phyloP scores from a whole-genome alignment of 2,888 invertebrate genomes.

The Dasypogon diadema region DNA sequence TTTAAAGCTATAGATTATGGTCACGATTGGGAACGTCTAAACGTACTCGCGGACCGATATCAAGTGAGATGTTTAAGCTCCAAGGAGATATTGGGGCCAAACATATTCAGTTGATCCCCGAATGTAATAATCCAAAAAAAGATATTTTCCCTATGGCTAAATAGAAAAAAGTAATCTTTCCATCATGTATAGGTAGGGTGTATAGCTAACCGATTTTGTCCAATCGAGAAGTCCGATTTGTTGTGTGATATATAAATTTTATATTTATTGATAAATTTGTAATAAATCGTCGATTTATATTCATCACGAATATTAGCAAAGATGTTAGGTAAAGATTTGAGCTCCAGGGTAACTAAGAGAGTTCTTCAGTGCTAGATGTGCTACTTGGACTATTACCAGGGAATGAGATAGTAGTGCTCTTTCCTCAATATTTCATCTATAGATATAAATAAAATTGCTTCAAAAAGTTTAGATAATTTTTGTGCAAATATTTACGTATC shows the following conservation, averaged over 20 bases:
- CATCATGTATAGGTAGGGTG: constrained; percentile 3
- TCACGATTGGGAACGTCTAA: constrained; percentile 61
- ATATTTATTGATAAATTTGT: constrained; percentile 50
- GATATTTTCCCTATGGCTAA: constrained; percentile 20
- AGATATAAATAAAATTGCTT: constrained; percentile 33
- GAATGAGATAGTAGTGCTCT: constrained; percentile 15
- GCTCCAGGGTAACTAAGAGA: constrained; percentile 16
- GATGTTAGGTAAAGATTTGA: constrained; percentile 35
- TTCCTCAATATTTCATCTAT: constrained; percentile 35
- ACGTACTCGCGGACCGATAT: constrained; percentile 68
- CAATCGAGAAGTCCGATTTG: constrained; percentile 51
- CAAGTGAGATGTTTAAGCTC: constrained; percentile 68
- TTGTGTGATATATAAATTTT: constrained; percentile 51
- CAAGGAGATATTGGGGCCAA: constrained; percentile 62
- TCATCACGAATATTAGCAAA: constrained; percentile 51
- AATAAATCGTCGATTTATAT: constrained; percentile 47
- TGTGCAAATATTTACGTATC: background rate
- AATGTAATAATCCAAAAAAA: constrained; percentile 47
- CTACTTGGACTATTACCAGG: constrained; percentile 15
- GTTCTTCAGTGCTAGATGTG: background rate
- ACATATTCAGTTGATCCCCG: constrained; percentile 51
- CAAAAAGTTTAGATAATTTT: background rate
- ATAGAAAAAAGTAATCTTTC: constrained; percentile 18
- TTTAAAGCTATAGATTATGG: constrained; percentile 15
- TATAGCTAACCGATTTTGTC: constrained; percentile 25